Conservation (phyloP, 2,888 invertebrate genomes). For the Hyles lineata region DNA sequence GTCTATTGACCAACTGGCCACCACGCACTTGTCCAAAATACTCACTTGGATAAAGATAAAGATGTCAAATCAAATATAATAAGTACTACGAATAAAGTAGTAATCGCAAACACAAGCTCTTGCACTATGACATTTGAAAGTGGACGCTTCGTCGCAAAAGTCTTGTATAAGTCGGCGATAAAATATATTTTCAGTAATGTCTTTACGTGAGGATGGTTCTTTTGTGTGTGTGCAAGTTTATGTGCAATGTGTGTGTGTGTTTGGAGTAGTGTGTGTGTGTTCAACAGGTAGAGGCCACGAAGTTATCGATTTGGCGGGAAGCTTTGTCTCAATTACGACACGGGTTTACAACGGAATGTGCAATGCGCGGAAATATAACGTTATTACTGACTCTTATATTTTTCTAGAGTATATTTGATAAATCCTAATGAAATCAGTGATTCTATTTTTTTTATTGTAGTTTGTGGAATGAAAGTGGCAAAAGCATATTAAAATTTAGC, state of each 20-base stretch:
- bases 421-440: too few species aligned
- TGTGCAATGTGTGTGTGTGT: conserved; percentile 6
- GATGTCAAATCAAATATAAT: too few species aligned
- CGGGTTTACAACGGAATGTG: neutral
- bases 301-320: conserved; percentile 54
- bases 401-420: too few species aligned
- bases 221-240: conserved; percentile 2
- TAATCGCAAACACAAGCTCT: neutral
- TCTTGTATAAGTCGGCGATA: neutral
- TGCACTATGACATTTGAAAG: neutral
- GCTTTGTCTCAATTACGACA: conserved; percentile 23
- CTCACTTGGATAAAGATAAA: too few species aligned
- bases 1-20: too few species aligned
- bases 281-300: conserved; percentile 55
- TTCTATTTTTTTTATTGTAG: too few species aligned
- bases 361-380: neutral
- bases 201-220: neutral
- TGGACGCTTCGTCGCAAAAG: conserved; percentile 5
- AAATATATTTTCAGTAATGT: conserved; percentile 20
- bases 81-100: neutral
- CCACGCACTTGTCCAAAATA: too few species aligned
- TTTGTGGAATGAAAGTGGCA: too few species aligned
- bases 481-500: too few species aligned
- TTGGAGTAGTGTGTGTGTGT: conserved; percentile 28
- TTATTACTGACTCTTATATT: neutral